phyloP scores from a whole-genome alignment of 2,888 invertebrate genomes.

The Leptodirus hochenwartii region DNA sequence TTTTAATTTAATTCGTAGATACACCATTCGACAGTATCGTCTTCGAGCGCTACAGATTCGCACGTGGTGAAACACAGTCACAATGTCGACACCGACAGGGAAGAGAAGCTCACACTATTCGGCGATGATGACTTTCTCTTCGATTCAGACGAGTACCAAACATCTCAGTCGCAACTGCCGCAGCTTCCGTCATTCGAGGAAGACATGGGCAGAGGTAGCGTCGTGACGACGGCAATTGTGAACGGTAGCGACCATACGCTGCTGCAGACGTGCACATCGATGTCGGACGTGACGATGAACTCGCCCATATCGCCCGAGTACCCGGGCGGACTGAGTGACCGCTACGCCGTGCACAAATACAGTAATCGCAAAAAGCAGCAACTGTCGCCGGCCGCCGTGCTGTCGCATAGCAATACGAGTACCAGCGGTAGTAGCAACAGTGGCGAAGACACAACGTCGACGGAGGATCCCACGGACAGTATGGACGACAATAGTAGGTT shows the following conservation, averaged over 20 bases:
- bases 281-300: constrained; percentile 27
- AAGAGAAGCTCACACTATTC: constrained; percentile 21
- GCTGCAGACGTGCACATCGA: constrained; percentile 24
- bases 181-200: constrained; percentile 13
- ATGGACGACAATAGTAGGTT: constrained; percentile 15
- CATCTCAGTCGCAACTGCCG: constrained; percentile 18
- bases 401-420: constrained; percentile 15
- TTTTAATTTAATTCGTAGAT: no score
- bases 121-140: constrained; percentile 25
- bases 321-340: no score
- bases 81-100: constrained; percentile 15
- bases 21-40: no score
- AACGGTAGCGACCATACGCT: constrained; percentile 22
- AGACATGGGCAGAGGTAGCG: constrained; percentile 19
- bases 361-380: constrained; percentile 24
- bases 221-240: constrained; percentile 19
- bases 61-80: constrained; percentile 8
- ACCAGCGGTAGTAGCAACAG: no score
- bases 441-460: no score
- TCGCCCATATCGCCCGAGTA: constrained; percentile 26
- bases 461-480: constrained; percentile 23
- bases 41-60: constrained; percentile 15
- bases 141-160: constrained; percentile 24
- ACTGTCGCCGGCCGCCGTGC: no score
- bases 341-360: constrained; percentile 28